A percentile compares a stretch with the other conserved stretches of the same genome.
phyloP scores from a whole-genome alignment of 2,797 vertebrate genomes.

The Sebastes umbrosus region DNA sequence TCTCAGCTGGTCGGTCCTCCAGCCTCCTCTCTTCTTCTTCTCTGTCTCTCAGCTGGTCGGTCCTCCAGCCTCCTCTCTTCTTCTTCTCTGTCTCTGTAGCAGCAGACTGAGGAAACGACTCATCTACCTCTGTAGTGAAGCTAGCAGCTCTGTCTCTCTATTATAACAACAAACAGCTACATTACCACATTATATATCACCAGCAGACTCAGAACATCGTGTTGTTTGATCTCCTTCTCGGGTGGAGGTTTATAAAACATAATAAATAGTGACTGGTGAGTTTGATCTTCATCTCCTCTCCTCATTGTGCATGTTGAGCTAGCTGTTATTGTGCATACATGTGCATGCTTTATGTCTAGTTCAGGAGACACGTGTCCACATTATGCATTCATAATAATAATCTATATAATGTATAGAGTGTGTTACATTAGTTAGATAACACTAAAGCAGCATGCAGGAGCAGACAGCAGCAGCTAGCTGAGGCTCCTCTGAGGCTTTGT shows the following conservation, averaged over 20 bases:
- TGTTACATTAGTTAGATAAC: background rate
- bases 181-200: background rate
- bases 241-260: background rate
- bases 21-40: too few relatives aligned
- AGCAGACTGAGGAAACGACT: slow-evolving; percentile 69
- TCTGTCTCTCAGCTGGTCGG: too few relatives aligned
- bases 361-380: too few relatives aligned
- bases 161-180: slow-evolving; percentile 27
- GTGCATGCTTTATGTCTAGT: too few relatives aligned
- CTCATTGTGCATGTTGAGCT: slow-evolving; percentile 38
- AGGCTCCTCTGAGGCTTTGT: slow-evolving; percentile 48
- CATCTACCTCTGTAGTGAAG: slow-evolving; percentile 28
- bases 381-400: too few relatives aligned
- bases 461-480: slow-evolving; percentile 7
- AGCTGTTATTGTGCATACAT: background rate
- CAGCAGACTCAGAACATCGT: background rate
- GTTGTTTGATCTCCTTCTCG: background rate
- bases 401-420: background rate
- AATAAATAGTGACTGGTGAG: slow-evolving; percentile 64
- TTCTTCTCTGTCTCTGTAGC: background rate
- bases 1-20: too few relatives aligned
- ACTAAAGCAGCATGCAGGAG: slow-evolving; percentile 69
- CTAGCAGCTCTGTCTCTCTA: slow-evolving; percentile 24
- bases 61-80: too few relatives aligned
- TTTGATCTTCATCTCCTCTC: slow-evolving; percentile 21